Base-by-base conservation (phyloP, 2,888 invertebrate species). In the Leptarthrus brevirostris region DNA sequence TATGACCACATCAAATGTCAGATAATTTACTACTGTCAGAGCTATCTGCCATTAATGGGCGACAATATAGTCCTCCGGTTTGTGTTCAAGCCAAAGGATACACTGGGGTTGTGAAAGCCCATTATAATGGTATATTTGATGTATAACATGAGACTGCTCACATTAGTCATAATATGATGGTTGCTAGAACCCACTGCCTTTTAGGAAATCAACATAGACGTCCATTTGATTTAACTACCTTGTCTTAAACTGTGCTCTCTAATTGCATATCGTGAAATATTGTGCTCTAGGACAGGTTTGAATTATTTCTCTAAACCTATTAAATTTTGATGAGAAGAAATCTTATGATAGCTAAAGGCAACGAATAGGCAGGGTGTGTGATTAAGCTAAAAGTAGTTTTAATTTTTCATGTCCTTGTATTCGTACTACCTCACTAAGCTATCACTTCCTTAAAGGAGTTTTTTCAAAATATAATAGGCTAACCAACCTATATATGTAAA, bases 1-100 rank as follows among this genome's bases (percentile, higher is more conserved):
- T 77, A 77, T 76, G 77, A 77, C 77, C 77, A 77, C 77, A 77
- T 77, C 77, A 77, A 77, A 77, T 77, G 77, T 76, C 74, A 75
- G 77, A 77, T 77, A 77, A 77, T 77, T 77, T 77, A 77, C 77
- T 77, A 75, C 77, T 74, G 66, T 75, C 75, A 52, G 69, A 34
- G 52, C 69, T 69, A 69, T 69, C 69, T 52, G 69, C 52, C 52
- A 69, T 69, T 52, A 69, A 69, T 69, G 69, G 52, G 69, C 40
- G 49, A 69, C 69, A 69, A 69, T 69, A 69, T 34, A 69, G 69
- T 69, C 12, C 52, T 34, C 16, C 16, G 52, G 52, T 69, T 30
- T 30, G 20, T 10, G 52, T 26, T 54, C 18, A 1, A 34, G 44
- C 64, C 24, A 24, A 40, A 64, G n/a, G 36, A 36, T 8, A 58